These are phyloP conservation scores for Macrotrachela quadricornifera DNA, from an alignment of 1,140 invertebrate genomes.

Conservation along the genomic window DNA sequence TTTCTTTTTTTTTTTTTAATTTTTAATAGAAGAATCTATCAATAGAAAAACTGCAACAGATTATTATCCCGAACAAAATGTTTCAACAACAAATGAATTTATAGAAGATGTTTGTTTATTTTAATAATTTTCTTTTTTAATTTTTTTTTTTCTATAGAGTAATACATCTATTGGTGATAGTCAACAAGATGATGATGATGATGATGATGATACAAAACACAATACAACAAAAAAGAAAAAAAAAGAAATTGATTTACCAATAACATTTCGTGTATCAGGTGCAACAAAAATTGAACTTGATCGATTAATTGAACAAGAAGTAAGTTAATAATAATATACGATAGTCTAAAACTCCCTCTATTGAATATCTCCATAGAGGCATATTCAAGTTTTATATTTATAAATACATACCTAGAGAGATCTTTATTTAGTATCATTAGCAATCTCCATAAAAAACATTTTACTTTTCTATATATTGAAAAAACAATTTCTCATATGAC, in stretches of 20 bases:
- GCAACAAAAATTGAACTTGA: conserved; percentile 47
- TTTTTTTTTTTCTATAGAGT: not conserved
- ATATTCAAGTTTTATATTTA: no score
- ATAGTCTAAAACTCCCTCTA: no score
- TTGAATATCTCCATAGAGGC: no score
- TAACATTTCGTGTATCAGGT: conserved; percentile 49
- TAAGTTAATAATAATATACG: no score
- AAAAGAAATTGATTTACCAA: conserved; percentile 46
- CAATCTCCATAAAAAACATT: no score
- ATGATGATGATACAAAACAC: conserved; percentile 19
- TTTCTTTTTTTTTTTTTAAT: no score
- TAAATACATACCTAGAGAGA: no score
- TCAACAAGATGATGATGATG: not conserved
- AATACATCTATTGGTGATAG: conserved; percentile 4
- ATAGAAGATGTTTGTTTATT: conserved; percentile 1
- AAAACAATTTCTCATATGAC: no score
- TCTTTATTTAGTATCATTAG: no score
- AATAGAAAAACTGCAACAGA: no score
- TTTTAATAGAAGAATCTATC: no score
- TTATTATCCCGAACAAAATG: not conserved
- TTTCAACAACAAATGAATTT: not conserved
- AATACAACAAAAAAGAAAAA: conserved; percentile 16
- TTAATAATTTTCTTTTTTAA: not conserved
- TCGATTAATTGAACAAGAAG: conserved; percentile 55
- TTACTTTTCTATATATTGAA: no score